Conservation (phyloP, 1,140 invertebrate species). For the Thaumetopoea pityocampa region DNA sequence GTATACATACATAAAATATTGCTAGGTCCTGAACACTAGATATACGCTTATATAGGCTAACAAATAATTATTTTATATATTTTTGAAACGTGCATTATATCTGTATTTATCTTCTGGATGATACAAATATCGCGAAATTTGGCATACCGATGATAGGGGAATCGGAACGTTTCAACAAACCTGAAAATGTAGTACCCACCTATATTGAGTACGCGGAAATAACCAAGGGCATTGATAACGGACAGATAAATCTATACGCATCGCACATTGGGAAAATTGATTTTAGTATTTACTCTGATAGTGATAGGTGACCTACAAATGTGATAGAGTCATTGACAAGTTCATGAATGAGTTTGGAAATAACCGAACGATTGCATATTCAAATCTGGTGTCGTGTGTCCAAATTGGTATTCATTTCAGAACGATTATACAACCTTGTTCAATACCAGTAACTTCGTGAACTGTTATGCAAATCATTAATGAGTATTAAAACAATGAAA, state of each 20-base stretch:
- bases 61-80: no score
- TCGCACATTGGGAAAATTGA: conserved; percentile 6
- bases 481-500: conserved; percentile 27
- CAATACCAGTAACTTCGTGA: conserved; percentile 20
- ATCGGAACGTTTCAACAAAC: no score
- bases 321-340: conserved; percentile 12
- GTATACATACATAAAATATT: no score
- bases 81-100: no score
- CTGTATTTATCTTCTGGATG: no score
- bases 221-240: conserved; percentile 7
- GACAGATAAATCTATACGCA: no score
- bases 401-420: conserved; percentile 13
- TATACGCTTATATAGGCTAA: no score
- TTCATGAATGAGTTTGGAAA: conserved; percentile 19
- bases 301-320: conserved; percentile 9
- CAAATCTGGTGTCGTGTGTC: conserved; percentile 6
- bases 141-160: no score
- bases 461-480: conserved; percentile 31
- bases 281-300: background rate
- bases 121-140: no score
- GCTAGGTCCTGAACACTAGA: no score
- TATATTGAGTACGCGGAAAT: conserved; percentile 12
- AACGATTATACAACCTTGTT: conserved; percentile 20
- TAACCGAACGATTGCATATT: conserved; percentile 13
- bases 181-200: background rate